phyloP scores from a whole-genome alignment of 2,888 invertebrate genomes.

The Rhagonycha lutea region DNA sequence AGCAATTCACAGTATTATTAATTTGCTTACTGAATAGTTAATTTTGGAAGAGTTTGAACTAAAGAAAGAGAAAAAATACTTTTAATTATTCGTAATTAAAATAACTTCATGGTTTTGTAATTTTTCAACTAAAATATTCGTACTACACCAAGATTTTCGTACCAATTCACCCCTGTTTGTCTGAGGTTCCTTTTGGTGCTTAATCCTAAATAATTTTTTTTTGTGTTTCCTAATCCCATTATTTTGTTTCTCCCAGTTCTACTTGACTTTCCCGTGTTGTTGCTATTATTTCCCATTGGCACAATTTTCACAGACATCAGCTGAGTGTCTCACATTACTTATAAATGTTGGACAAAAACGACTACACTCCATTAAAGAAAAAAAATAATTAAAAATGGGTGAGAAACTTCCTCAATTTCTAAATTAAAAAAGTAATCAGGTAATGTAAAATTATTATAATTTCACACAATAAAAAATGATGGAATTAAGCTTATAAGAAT shows the following conservation, averaged over 20 bases:
- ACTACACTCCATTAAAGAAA: not conserved
- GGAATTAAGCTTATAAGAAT: not conserved
- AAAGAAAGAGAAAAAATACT: too few species aligned
- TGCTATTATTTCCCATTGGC: not conserved
- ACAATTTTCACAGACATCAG: not conserved
- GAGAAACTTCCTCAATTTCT: not conserved
- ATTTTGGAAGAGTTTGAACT: too few species aligned
- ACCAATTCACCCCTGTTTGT: not conserved
- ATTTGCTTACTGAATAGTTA: too few species aligned
- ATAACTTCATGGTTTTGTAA: too few species aligned
- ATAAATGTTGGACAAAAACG: not conserved
- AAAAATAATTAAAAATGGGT: not conserved
- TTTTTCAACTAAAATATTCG: too few species aligned
- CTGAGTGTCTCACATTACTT: not conserved
- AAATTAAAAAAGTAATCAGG: not conserved
- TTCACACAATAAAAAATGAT: not conserved
- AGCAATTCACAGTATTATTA: too few species aligned
- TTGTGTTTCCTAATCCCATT: not conserved
- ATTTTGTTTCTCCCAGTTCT: not conserved
- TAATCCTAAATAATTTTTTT: not conserved
- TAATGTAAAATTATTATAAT: not conserved
- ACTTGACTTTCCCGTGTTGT: not conserved
- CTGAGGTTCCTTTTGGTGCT: not conserved
- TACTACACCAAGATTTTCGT: too few species aligned
- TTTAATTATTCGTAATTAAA: too few species aligned